These are phyloP conservation scores for Planiliza haematocheilus DNA, from an alignment of 2,113 vertebrate genomes.

Conservation along the genomic window DNA sequence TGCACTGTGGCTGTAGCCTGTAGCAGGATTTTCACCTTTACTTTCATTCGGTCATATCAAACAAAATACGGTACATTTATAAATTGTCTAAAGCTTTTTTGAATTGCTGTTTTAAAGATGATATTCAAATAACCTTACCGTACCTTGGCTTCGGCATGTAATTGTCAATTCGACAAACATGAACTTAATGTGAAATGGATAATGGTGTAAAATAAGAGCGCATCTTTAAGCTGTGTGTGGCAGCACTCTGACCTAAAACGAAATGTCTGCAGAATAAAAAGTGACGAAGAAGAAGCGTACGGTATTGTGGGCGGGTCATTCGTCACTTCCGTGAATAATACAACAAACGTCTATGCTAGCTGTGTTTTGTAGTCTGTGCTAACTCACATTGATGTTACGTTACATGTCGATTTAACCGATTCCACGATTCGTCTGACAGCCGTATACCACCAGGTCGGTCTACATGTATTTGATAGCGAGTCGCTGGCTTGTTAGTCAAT, in stretches of 20 bases:
- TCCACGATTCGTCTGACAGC: neutral
- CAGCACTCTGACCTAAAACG: neutral
- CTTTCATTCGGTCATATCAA: too few species aligned
- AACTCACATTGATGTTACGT: neutral
- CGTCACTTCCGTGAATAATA: constrained; percentile 65
- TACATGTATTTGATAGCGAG: rapidly evolving
- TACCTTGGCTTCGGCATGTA: too few species aligned
- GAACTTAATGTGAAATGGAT: too few species aligned
- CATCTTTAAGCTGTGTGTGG: neutral
- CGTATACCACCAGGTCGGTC: constrained; percentile 41
- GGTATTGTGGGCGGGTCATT: neutral
- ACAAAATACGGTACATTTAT: too few species aligned
- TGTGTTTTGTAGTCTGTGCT: neutral
- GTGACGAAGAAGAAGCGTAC: constrained; percentile 7
- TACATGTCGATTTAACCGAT: neutral
- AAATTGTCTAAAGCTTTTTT: too few species aligned
- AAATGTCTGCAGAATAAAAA: neutral
- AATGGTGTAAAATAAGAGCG: too few species aligned
- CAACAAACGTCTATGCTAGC: constrained; percentile 40
- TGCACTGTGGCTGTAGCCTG: too few species aligned
- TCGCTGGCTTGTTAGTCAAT: neutral
- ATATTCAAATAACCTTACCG: too few species aligned
- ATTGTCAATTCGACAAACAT: too few species aligned
- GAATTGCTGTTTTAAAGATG: too few species aligned
- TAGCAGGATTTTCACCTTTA: too few species aligned